These are phyloP conservation scores for Mellilla xanthometata DNA, from an alignment of 2,888 invertebrate genomes.

Conservation along the genomic window DNA sequence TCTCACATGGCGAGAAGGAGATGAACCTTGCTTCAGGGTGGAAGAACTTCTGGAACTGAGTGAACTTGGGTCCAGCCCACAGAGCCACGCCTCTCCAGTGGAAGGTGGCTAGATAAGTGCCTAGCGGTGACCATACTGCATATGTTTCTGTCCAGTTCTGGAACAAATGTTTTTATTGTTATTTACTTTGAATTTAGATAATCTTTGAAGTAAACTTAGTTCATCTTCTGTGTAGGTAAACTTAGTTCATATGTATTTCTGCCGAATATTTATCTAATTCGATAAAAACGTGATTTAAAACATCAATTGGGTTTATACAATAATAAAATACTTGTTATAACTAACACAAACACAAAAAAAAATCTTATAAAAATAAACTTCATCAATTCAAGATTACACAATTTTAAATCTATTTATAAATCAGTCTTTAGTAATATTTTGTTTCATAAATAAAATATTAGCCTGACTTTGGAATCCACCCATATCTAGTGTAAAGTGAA, in stretches of 20 bases:
- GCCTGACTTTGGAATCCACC: neutral
- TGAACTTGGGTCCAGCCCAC: constrained; percentile 98
- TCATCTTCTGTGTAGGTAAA: neutral
- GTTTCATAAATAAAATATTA: neutral
- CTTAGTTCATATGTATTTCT: no score
- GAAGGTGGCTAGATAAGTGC: constrained; percentile 97
- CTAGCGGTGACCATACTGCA: constrained; percentile 98
- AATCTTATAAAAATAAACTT: no score
- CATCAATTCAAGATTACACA: no score
- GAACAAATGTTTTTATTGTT: neutral
- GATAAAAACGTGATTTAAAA: no score
- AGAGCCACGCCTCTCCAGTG: constrained; percentile 97
- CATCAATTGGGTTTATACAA: no score
- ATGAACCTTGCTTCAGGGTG: constrained; percentile 96
- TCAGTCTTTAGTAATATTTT: no score
- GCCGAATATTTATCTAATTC: no score
- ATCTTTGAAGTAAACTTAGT: no score
- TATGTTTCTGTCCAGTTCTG: constrained; percentile 98
- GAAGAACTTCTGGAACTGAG: constrained; percentile 94
- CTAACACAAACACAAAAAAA: no score
- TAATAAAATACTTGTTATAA: no score
- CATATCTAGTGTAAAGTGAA: neutral
- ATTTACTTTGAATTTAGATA: no score
- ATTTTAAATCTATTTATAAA: no score
- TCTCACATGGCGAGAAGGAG: constrained; percentile 98